Evolutionary conservation across 2,888 invertebrate species (phyloP).

Genomic region (Torymus tubicola): DNA sequence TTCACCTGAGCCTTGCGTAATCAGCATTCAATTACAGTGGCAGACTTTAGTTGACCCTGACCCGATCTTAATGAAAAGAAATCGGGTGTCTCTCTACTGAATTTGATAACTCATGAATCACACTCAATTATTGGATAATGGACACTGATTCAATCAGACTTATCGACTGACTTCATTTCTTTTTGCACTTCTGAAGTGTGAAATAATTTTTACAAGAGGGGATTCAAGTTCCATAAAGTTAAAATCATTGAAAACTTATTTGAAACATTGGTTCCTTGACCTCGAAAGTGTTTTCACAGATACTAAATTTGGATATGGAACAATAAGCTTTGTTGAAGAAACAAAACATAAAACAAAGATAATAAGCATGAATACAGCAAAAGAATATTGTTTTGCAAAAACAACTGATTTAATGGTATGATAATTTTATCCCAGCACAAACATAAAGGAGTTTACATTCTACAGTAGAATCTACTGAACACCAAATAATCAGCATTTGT

Average conservation of each 20-base stretch:
- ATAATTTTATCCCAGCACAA: no score
- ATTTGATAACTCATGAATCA: slow-evolving; percentile 32
- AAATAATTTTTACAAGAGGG: background rate
- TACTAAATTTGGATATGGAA: no score
- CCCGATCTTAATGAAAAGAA: slow-evolving; percentile 56
- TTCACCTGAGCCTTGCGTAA: slow-evolving; percentile 57
- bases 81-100: slow-evolving; percentile 35
- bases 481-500: no score
- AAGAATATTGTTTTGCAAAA: no score
- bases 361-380: no score
- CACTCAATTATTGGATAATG: slow-evolving; percentile 41
- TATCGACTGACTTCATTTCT: slow-evolving; percentile 1
- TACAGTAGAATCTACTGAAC: no score
- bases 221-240: background rate
- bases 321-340: background rate
- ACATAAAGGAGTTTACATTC: no score
- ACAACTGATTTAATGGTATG: no score
- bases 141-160: slow-evolving; percentile 39
- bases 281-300: no score
- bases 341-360: background rate
- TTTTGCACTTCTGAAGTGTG: background rate
- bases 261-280: no score
- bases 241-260: background rate
- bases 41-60: slow-evolving; percentile 57
- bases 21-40: slow-evolving; percentile 49